These are phyloP conservation scores for Rhabdornis inornatus DNA, from an alignment of 2,113 vertebrate genomes.

Conservation along the genomic window DNA sequence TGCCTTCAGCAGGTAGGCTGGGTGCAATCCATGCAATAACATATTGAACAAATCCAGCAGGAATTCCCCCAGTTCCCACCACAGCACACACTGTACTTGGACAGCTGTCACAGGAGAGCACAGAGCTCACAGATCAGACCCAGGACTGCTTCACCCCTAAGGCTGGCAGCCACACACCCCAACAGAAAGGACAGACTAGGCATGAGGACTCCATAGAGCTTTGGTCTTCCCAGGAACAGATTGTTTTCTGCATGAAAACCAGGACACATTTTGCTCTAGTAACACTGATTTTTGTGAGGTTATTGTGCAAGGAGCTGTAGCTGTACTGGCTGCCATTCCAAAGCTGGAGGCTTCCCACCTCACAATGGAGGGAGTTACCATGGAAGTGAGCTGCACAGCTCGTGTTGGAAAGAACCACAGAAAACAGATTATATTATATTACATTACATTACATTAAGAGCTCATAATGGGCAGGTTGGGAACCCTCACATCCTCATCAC, in stretches of 20 bases:
- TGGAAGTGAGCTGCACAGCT: not conserved
- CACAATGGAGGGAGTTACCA: not conserved
- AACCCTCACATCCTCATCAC: not conserved
- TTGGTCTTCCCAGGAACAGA: not conserved
- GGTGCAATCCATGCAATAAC: not conserved
- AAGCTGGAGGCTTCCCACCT: constrained; percentile 1
- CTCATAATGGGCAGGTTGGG: not conserved
- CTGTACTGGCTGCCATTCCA: not conserved
- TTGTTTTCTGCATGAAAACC: not conserved
- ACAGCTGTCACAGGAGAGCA: fast-evolving
- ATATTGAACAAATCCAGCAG: not conserved
- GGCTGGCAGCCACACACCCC: not conserved
- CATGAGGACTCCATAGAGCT: not conserved
- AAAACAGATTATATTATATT: not conserved
- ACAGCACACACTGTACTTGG: fast-evolving
- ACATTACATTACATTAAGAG: not conserved
- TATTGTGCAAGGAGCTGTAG: not conserved
- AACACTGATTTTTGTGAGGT: not conserved
- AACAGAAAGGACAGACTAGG: not conserved
- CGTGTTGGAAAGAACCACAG: not conserved
- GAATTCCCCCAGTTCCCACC: not conserved
- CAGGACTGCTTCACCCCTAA: not conserved
- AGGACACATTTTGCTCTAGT: fast-evolving
- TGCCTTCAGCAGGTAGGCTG: not conserved
- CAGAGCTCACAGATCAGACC: not conserved